Evolutionary conservation across 2,888 invertebrate species (phyloP).

Genomic region (Lissocephala sabroskyi): DNA sequence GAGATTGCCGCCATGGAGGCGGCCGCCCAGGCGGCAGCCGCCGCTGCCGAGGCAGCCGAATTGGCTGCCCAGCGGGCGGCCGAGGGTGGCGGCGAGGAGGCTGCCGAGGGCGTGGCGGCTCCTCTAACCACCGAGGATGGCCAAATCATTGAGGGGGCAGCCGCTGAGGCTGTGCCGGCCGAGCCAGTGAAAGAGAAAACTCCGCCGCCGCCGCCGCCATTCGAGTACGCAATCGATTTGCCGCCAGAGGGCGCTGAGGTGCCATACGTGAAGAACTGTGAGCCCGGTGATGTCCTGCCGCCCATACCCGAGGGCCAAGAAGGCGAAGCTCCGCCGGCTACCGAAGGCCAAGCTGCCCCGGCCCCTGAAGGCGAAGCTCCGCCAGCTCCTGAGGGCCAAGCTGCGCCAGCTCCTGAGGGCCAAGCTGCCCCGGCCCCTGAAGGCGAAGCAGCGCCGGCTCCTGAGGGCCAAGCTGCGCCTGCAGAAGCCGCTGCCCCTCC

Average conservation of each 20-base stretch:
- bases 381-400: slow-evolving; percentile 39
- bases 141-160: slow-evolving; percentile 39
- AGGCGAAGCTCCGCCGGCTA: slow-evolving; percentile 47
- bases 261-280: slow-evolving; percentile 72
- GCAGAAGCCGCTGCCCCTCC: slow-evolving; percentile 35
- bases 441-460: slow-evolving; percentile 33
- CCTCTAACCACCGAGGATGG: slow-evolving; percentile 32
- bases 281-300: slow-evolving; percentile 47
- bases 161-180: slow-evolving; percentile 21
- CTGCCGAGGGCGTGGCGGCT: slow-evolving; percentile 25
- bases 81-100: slow-evolving; percentile 48
- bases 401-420: slow-evolving; percentile 47
- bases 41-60: slow-evolving; percentile 45
- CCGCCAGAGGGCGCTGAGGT: slow-evolving; percentile 73
- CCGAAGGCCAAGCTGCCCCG: slow-evolving; percentile 49
- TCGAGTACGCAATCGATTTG: slow-evolving; percentile 71
- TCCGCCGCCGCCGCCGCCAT: slow-evolving; percentile 71
- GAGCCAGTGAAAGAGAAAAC: slow-evolving; percentile 64
- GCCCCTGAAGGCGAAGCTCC: slow-evolving; percentile 24
- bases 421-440: slow-evolving; percentile 55
- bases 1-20: slow-evolving; percentile 65
- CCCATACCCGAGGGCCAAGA: slow-evolving; percentile 31
- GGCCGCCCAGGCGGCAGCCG: slow-evolving; percentile 38
- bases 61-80: slow-evolving; percentile 15
- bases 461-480: slow-evolving; percentile 38